Conservation (phyloP, 2,113 vertebrate genomes). For the Condylura cristata region DNA sequence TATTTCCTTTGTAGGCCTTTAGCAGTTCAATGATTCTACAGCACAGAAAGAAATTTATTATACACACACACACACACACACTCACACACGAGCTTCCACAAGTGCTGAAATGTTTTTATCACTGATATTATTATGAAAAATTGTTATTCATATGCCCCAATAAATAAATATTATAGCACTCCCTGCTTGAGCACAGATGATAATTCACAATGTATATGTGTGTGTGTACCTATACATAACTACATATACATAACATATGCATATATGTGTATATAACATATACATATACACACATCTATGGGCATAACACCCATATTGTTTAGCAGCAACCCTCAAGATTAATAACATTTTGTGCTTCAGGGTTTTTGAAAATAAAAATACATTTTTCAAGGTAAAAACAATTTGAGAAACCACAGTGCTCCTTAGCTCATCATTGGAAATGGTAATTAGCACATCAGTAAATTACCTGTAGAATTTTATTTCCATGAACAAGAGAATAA, state of each 20-base stretch:
- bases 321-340: slow-evolving; percentile 48
- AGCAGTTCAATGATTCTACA: neutral
- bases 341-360: slow-evolving; percentile 48
- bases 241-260: no score
- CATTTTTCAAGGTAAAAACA: slow-evolving; percentile 44
- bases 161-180: slow-evolving; percentile 20
- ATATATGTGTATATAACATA: neutral
- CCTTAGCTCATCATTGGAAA: slow-evolving; percentile 57
- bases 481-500: slow-evolving; percentile 67
- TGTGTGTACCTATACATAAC: no score
- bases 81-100: neutral
- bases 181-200: slow-evolving; percentile 11
- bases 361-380: slow-evolving; percentile 56
- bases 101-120: neutral
- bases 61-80: neutral
- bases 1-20: neutral
- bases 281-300: neutral
- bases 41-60: neutral
- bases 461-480: slow-evolving; percentile 70
- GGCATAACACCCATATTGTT: neutral
- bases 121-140: neutral
- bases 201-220: neutral
- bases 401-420: slow-evolving; percentile 61
- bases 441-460: slow-evolving; percentile 71
- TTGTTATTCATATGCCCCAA: neutral